Conservation (phyloP, 2,797 vertebrate species). For the Macropus fuliginosus region DNA sequence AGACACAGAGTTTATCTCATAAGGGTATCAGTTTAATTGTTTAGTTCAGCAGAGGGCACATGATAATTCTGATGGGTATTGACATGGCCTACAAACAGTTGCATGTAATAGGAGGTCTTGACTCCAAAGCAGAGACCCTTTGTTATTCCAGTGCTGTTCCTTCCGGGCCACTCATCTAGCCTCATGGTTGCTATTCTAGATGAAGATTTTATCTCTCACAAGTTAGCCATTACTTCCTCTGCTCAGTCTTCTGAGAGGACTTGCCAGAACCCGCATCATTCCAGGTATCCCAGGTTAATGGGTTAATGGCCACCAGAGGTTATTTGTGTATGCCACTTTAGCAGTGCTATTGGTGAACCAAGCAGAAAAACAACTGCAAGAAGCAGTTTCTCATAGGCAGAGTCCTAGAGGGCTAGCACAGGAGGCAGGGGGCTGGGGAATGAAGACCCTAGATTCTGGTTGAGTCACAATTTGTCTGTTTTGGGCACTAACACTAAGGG, state of each 20-base stretch:
- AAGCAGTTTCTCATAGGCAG: background rate
- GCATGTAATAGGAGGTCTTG: background rate
- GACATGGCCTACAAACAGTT: background rate
- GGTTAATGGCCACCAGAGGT: background rate
- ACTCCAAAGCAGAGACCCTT: background rate
- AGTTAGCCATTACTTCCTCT: background rate
- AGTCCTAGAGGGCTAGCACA: background rate
- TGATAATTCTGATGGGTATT: background rate
- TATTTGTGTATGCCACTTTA: background rate
- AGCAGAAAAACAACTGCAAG: background rate
- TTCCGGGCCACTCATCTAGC: background rate
- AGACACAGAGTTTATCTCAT: background rate
- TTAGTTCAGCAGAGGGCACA: background rate
- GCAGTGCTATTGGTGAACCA: background rate
- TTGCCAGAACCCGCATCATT: background rate
- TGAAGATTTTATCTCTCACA: background rate
- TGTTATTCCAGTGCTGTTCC: background rate
- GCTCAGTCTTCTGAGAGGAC: background rate
- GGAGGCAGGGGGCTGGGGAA: background rate
- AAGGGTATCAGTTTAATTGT: background rate
- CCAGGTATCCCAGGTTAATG: background rate
- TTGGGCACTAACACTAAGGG: background rate
- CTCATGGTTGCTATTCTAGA: background rate
- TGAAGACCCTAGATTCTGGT: background rate
- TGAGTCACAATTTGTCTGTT: background rate